Conservation (phyloP, 2,113 vertebrate genomes). For the Sorex fumeus region DNA sequence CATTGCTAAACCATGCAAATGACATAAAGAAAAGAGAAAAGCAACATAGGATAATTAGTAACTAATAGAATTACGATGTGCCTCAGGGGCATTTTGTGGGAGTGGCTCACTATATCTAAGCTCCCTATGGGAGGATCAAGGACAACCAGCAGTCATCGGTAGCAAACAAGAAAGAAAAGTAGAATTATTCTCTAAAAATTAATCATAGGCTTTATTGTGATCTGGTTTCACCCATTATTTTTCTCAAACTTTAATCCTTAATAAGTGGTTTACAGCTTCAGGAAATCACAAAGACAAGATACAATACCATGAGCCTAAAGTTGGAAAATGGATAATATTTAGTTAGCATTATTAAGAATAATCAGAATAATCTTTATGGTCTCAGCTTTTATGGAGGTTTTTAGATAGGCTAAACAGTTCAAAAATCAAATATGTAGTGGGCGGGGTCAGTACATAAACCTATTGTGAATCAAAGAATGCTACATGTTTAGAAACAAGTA, state of each 20-base stretch:
- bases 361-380: background rate
- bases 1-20: no score
- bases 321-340: background rate
- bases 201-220: background rate
- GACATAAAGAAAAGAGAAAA: no score
- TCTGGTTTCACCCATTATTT: background rate
- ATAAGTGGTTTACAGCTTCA: background rate
- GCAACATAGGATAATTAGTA: no score
- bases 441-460: fast-evolving
- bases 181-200: background rate
- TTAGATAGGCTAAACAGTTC: no score
- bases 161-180: background rate
- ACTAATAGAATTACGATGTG: no score
- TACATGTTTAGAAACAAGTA: background rate
- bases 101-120: no score
- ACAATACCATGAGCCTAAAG: background rate
- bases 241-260: background rate
- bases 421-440: background rate
- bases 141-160: no score
- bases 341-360: background rate
- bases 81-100: no score
- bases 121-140: no score
- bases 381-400: background rate
- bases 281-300: background rate
- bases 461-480: background rate